These are phyloP conservation scores for Caiman crocodilus DNA, from an alignment of 2,797 vertebrate species.

Conservation along the genomic window DNA sequence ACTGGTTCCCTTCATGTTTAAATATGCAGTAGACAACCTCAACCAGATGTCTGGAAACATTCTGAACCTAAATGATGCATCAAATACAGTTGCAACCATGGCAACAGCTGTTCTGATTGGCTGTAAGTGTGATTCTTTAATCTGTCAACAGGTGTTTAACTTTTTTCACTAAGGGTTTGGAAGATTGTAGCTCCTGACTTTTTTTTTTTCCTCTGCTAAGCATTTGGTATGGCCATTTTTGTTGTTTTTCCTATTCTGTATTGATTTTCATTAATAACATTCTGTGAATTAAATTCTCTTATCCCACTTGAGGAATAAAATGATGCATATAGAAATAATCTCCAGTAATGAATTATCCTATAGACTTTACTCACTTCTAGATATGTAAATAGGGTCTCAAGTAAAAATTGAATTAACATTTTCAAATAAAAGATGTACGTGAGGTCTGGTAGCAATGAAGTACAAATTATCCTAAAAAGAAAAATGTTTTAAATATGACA, in stretches of 20 bases:
- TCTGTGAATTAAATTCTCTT: constrained; percentile 39
- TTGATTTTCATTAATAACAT: constrained; percentile 10
- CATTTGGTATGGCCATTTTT: constrained; percentile 1
- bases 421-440: constrained; percentile 19
- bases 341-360: constrained; percentile 11
- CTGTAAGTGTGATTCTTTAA: constrained; percentile 91
- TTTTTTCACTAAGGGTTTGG: constrained; percentile 77
- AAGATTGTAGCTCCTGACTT: constrained; percentile 82
- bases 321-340: constrained; percentile 13
- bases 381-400: not conserved
- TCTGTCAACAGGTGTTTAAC: constrained; percentile 78
- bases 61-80: constrained; percentile 93
- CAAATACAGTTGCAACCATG: constrained; percentile 95
- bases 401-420: constrained; percentile 29
- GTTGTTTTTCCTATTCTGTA: not conserved
- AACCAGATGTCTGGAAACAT: constrained; percentile 97
- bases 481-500: constrained; percentile 11
- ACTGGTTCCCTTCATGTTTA: constrained; percentile 99
- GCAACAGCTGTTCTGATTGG: constrained; percentile 95
- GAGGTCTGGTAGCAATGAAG: constrained; percentile 29
- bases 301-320: constrained; percentile 54
- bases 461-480: constrained; percentile 35
- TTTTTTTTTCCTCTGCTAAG: constrained; percentile 14
- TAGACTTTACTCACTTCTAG: not conserved
- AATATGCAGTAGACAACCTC: constrained; percentile 96